Evolutionary conservation across 2,797 vertebrate genomes (phyloP), one percentile per base, ranked within the genome.

Genomic region (Rhinogobio ventralis): DNA sequence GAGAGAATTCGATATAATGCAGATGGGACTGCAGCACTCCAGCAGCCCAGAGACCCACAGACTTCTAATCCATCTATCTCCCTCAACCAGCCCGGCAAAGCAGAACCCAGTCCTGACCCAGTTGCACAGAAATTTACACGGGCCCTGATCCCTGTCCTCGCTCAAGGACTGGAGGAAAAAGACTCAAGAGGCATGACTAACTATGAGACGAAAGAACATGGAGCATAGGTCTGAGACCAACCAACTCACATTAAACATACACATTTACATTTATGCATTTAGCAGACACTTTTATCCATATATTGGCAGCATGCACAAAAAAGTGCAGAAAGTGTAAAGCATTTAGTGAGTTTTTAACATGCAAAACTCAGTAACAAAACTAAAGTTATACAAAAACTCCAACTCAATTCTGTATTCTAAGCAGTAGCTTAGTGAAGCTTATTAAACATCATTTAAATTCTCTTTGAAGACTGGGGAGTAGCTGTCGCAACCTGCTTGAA

Each of bases 31-130:
- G 79, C 77, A 81, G 83, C 81, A 39, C 42, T 68, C 28, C 67
- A 64, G 30, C 68, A 77, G 55, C 68, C 84, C 60, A 45, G 74
- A 83, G 77, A 53, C 85, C 77, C 83, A 79, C 39, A 87, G 72
- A 83, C 46, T 79, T 83, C 42, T 91, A 91, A 91, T 89, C 88
- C 89, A 79, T 62, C 79, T 87, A 90, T 90, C 90, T 86, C 74
- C 17, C 62, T 53, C 64, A 28, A 17, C 46, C 89, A 91, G 86
- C 72, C 30, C 36, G 71, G 39, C 82, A 79, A 60, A 36, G 72
- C 53, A 68, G 77, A 87, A 86, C 75, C 49, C 39, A 71, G 39
- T 23, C 71, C 76, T 86, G 79, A 80, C 83, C 84, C 85, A 86
- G 39, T 82, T 87, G 73, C 78, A 88, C 74, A 53, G 79, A 28